Evolutionary conservation across 1,140 invertebrate species (phyloP).

Genomic region (Physella acuta): DNA sequence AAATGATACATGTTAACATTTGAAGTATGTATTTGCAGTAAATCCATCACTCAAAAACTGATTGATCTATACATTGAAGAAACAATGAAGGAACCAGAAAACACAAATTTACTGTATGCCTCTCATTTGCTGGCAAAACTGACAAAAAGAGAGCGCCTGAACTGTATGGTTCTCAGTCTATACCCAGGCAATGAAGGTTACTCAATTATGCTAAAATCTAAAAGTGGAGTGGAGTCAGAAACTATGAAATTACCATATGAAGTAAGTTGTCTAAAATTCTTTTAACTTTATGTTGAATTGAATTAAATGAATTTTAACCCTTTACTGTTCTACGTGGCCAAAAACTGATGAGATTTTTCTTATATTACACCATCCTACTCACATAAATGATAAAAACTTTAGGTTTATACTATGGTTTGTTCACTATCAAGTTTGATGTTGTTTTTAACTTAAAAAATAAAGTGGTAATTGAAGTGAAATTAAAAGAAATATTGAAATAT

Average conservation of each 20-base stretch:
- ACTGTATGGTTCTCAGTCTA: constrained; percentile 85
- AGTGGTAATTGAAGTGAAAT: too few relatives aligned
- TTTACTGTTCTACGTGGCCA: too few relatives aligned
- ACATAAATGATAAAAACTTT: not conserved
- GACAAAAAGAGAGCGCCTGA: constrained; percentile 79
- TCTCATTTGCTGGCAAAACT: constrained; percentile 82
- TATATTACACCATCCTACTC: not conserved
- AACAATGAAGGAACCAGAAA: constrained; percentile 45
- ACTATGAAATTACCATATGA: constrained; percentile 63
- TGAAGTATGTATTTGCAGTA: too few relatives aligned
- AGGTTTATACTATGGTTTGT: too few relatives aligned
- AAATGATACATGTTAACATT: too few relatives aligned
- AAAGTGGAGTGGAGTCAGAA: constrained; percentile 61
- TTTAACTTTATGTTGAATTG: too few relatives aligned
- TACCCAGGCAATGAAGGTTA: constrained; percentile 90
- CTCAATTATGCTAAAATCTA: constrained; percentile 75
- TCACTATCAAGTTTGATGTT: too few relatives aligned
- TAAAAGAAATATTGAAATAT: too few relatives aligned
- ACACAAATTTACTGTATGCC: constrained; percentile 66
- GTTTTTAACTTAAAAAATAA: too few relatives aligned
- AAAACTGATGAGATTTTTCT: too few relatives aligned
- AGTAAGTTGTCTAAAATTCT: constrained; percentile 45
- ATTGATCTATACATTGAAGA: constrained; percentile 57
- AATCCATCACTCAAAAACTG: constrained; percentile 55
- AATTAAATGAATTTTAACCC: too few relatives aligned